phyloP scores from a whole-genome alignment of 2,888 invertebrate species.

The Clunio marinus region DNA sequence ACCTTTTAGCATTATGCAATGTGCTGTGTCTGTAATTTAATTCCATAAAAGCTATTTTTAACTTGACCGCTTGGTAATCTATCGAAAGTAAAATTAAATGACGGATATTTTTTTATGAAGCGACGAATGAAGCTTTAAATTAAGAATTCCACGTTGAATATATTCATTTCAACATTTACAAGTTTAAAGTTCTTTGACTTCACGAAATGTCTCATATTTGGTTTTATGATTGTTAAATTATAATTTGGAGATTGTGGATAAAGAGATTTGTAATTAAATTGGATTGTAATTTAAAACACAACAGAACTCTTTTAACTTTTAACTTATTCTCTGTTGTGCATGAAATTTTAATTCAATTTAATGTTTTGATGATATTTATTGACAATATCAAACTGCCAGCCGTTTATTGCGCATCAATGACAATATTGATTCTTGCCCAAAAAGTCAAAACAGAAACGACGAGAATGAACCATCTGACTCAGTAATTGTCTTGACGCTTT shows the following conservation, averaged over 20 bases:
- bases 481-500: conserved; percentile 16
- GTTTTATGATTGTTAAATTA: too few species aligned
- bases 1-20: not conserved
- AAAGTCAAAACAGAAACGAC: not conserved
- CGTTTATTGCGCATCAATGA: conserved; percentile 21
- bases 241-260: too few species aligned
- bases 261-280: too few species aligned
- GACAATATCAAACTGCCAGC: not conserved
- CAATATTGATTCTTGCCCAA: not conserved
- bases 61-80: not conserved
- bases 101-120: not conserved
- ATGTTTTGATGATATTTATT: too few species aligned
- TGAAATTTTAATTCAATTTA: too few species aligned
- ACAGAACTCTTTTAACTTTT: too few species aligned
- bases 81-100: conserved; percentile 9
- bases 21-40: not conserved
- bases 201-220: not conserved
- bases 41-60: not conserved
- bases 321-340: not conserved
- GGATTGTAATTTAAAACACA: too few species aligned
- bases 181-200: conserved; percentile 23
- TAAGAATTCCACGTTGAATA: not conserved
- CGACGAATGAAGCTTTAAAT: not conserved
- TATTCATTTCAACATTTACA: too few species aligned
- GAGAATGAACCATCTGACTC: conserved; percentile 23